Percentiles rank a stretch among this genome's conserved stretches.
These are phyloP conservation scores for Drosophila novamexicana DNA, from an alignment of 1,140 invertebrate species.

Conservation along the genomic window DNA sequence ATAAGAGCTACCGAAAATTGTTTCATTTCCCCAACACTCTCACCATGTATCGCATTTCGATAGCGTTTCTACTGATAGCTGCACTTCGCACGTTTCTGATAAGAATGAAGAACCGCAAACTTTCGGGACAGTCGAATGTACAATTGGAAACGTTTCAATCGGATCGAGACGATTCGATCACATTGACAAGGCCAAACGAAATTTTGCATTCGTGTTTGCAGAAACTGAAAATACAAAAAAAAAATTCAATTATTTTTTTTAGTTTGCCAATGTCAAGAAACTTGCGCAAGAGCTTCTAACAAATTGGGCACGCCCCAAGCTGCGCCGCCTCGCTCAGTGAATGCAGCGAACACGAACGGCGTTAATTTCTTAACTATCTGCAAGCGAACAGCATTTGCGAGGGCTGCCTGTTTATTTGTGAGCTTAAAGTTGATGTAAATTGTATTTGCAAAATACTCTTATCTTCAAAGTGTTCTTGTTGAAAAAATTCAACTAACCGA, in stretches of 20 bases:
- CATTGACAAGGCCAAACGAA: slow-evolving; percentile 15
- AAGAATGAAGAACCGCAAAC: neutral
- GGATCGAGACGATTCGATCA: neutral
- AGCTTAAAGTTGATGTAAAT: neutral
- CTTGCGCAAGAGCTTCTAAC: slow-evolving; percentile 25
- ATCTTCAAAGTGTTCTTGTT: too few relatives aligned
- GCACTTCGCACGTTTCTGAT: slow-evolving; percentile 8
- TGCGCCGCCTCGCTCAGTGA: neutral
- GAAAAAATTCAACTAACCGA: too few relatives aligned
- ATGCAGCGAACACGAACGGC: slow-evolving; percentile 57
- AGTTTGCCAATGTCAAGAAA: slow-evolving; percentile 17
- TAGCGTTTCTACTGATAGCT: slow-evolving; percentile 50
- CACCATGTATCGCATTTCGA: slow-evolving; percentile 41
- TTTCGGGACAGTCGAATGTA: neutral
- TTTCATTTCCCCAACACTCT: slow-evolving; percentile 46
- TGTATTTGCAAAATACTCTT: neutral
- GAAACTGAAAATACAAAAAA: neutral
- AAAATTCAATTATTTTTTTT: neutral
- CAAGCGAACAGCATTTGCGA: slow-evolving; percentile 8
- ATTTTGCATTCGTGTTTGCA: slow-evolving; percentile 21
- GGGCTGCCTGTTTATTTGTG: slow-evolving; percentile 1
- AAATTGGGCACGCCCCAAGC: slow-evolving; percentile 24
- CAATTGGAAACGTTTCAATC: neutral
- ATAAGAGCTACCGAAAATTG: slow-evolving; percentile 36
- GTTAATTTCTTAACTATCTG: slow-evolving; percentile 69